Conservation (phyloP, 2,113 vertebrate species). For the Passer domesticus region DNA sequence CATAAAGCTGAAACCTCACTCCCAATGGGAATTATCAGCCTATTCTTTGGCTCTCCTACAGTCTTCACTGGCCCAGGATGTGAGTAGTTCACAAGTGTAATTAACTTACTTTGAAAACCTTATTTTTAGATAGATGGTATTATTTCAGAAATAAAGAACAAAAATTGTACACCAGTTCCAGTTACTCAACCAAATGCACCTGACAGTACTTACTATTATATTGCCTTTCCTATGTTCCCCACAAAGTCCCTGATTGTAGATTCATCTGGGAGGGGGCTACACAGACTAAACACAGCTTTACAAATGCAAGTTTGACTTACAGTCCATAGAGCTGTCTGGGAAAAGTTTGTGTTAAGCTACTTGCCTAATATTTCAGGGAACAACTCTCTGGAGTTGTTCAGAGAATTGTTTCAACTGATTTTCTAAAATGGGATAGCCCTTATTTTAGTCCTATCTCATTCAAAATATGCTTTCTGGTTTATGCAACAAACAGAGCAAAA, state of each 20-base stretch:
- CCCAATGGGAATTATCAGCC: not conserved
- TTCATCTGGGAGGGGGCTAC: not conserved
- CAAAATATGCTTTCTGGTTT: not conserved
- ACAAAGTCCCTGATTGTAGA: not conserved
- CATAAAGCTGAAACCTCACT: not conserved
- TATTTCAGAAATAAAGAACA: not conserved
- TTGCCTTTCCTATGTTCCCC: not conserved
- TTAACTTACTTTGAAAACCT: not conserved
- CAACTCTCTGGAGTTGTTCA: not conserved
- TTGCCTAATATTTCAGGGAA: not conserved
- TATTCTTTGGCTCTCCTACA: not conserved
- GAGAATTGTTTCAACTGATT: not conserved
- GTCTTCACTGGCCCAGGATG: not conserved
- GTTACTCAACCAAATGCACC: not conserved
- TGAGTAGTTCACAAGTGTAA: not conserved
- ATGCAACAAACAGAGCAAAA: not conserved
- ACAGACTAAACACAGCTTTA: not conserved
- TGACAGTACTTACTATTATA: not conserved
- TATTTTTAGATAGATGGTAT: not conserved
- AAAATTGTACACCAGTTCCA: not conserved
- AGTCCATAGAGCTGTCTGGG: not conserved
- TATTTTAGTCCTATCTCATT: not conserved
- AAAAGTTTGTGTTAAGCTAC: not conserved
- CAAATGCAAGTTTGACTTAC: not conserved
- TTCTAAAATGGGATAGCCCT: not conserved